Evolutionary conservation across 2,888 invertebrate species (phyloP), one percentile per base, ranked within the genome.

Genomic region (Acronicta psi): DNA sequence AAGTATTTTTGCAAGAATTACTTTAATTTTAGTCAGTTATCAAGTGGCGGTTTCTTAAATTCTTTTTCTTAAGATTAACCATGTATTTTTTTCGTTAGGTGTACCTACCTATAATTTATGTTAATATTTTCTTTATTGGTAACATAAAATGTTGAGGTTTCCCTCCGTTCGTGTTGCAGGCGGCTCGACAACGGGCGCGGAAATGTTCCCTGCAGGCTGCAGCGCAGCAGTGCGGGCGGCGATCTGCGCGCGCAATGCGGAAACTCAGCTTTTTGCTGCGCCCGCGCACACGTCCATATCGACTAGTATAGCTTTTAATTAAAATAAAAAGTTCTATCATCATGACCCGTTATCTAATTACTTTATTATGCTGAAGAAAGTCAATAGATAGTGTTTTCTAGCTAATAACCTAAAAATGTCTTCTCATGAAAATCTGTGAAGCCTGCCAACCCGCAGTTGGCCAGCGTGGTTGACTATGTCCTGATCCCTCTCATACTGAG

Each of bases 161-260:
- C 82, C 70, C 86, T 84, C 81, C 17, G 41, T 46, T 83, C 82
- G 82, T 84, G 83, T 78, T 79, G 82, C 79, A 77, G 74, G 79
- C 79, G 65, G 75, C 73, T 77, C 70, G 59, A 52, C 78, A 68
- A 61, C 70, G 67, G 71, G 78, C 81, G 79, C 81, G 83, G 86
- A 88, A 85, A 86, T 81, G 83, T 84, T 81, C 77, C 83, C 78
- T 81, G 83, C 82, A 81, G 80, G 78, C 84, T 83, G 83, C 82
- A 80, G 69, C 65, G 83, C 81, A 80, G 69, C 65, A 72, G 75
- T 64, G 75, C 75, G 63, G 66, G 61, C 69, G 63, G 62, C 73
- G 75, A 61, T 68, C 74, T 61, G 68, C 50, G 68, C 71, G 75
- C 69, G 86, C 89, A 86, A 89, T 88, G 88, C 89, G 90, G 89